A percentile compares a stretch with the other conserved stretches of the same genome.
Evolutionary conservation across 92 coral and sea anemone species (phyloP).

Genomic region (Zoanthus gigantus): DNA sequence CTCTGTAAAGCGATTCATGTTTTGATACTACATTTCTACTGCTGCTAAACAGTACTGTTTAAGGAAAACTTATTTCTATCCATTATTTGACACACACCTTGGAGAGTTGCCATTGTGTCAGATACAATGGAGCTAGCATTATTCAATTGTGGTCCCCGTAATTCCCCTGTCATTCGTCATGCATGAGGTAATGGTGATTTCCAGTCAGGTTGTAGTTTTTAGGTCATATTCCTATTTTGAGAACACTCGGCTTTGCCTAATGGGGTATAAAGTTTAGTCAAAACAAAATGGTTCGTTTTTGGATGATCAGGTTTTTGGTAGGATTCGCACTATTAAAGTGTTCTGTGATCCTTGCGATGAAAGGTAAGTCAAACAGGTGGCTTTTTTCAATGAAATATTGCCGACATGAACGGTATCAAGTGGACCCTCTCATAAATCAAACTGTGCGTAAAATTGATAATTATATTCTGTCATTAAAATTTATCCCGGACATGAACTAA

Average conservation of each 20-base stretch:
- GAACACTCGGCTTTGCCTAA: neutral
- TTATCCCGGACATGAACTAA: too few relatives aligned
- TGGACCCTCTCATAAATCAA: neutral
- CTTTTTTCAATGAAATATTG: neutral
- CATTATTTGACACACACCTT: neutral
- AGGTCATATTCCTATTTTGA: constrained; percentile 36
- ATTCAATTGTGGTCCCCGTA: constrained; percentile 49
- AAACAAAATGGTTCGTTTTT: constrained; percentile 20
- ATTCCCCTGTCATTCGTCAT: constrained; percentile 22
- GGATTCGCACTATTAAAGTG: constrained; percentile 3
- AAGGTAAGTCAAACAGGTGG: constrained; percentile 19
- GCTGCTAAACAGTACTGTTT: neutral
- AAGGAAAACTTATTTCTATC: neutral
- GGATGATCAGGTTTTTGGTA: neutral
- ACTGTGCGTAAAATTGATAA: neutral
- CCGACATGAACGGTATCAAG: neutral
- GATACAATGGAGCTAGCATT: neutral
- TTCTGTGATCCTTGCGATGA: constrained; percentile 2
- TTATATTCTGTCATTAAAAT: neutral
- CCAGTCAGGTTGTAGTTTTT: neutral
- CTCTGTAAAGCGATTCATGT: neutral
- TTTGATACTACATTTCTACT: neutral
- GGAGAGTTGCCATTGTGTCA: neutral
- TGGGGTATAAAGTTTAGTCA: neutral
- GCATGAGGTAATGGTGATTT: constrained; percentile 20